A percentile compares a stretch with the other conserved stretches of the same genome.
Evolutionary conservation across 2,113 vertebrate genomes (phyloP).

Genomic region (Brevimyrus niger): DNA sequence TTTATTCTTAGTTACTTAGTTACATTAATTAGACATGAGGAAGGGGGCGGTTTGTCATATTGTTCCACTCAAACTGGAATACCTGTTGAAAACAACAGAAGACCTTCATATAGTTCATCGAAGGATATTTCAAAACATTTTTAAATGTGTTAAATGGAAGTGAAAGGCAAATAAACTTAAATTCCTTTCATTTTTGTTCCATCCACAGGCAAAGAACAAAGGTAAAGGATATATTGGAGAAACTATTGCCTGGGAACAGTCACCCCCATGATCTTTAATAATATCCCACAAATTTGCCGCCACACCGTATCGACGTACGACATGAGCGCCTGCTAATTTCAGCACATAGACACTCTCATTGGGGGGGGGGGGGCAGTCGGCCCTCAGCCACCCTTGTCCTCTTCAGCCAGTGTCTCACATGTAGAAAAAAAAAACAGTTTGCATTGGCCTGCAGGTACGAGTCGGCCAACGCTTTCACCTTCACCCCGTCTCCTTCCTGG

Average conservation of each 20-base stretch:
- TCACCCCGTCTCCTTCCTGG: slow-evolving; percentile 71
- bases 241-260: slow-evolving; percentile 45
- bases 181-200: background rate
- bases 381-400: slow-evolving; percentile 19
- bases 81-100: background rate
- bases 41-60: background rate
- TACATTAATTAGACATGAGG: background rate
- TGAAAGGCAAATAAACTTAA: background rate
- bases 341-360: slow-evolving; percentile 23
- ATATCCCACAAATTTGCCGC: slow-evolving; percentile 23
- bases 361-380: slow-evolving; percentile 20
- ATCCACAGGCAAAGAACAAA: slow-evolving; percentile 1
- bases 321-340: slow-evolving; percentile 36
- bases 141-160: background rate
- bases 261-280: slow-evolving; percentile 48
- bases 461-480: slow-evolving; percentile 74
- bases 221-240: slow-evolving; percentile 29
- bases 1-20: background rate
- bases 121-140: background rate
- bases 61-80: background rate
- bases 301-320: background rate
- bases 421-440: slow-evolving; percentile 63
- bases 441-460: slow-evolving; percentile 67
- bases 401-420: slow-evolving; percentile 42
- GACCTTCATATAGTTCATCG: background rate